phyloP scores from a whole-genome alignment of 2,888 invertebrate species.

The Acronicta psi region DNA sequence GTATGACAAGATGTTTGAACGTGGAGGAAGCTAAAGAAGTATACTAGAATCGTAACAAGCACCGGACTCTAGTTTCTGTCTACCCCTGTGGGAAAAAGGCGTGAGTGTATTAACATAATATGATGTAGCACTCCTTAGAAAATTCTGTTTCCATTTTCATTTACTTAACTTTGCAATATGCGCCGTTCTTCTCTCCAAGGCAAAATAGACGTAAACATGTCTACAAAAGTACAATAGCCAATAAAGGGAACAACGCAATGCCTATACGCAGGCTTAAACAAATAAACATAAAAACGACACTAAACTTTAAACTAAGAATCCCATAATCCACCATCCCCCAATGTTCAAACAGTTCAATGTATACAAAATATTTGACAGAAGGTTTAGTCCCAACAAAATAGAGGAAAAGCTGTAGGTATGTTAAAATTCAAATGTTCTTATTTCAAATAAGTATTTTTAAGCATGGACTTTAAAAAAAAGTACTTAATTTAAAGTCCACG shows the following conservation, averaged over 20 bases:
- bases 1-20: too few relatives aligned
- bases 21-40: too few relatives aligned
- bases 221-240: constrained; percentile 39
- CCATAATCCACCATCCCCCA: constrained; percentile 52
- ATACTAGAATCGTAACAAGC: too few relatives aligned
- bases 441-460: too few relatives aligned
- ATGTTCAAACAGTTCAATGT: constrained; percentile 16
- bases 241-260: constrained; percentile 41
- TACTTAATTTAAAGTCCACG: too few relatives aligned
- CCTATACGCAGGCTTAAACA: constrained; percentile 43
- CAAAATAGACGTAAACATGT: constrained; percentile 39
- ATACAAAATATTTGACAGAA: constrained; percentile 11
- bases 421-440: too few relatives aligned
- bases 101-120: too few relatives aligned
- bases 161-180: not conserved
- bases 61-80: too few relatives aligned
- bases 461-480: too few relatives aligned
- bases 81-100: not conserved
- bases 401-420: too few relatives aligned
- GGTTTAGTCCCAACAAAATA: constrained; percentile 7
- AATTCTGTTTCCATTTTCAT: not conserved
- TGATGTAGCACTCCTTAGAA: not conserved
- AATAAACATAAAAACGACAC: constrained; percentile 53
- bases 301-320: constrained; percentile 53
- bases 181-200: constrained; percentile 7